Evolutionary conservation across 2,113 vertebrate species (phyloP), one percentile per base, ranked within the genome.

Genomic region (Spea multiplicata): DNA sequence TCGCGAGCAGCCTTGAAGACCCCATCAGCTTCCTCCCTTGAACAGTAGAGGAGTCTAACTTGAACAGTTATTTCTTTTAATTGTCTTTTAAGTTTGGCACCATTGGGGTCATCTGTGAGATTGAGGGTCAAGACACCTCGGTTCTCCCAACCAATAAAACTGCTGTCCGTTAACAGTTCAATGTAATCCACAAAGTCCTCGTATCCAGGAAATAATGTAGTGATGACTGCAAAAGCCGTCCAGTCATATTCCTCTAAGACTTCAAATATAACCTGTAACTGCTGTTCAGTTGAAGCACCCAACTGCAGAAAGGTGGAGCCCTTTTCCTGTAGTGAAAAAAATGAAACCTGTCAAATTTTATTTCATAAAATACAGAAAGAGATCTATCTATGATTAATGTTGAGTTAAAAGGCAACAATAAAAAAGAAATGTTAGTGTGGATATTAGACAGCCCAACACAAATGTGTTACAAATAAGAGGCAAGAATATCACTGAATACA

Each of bases 171-270:
- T 86, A 98, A 87, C 57, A 94, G 94, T 87, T 98, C 96, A 53
- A 97, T 95, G 82, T 95, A 91, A 3, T 92, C 94, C 81, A 97
- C 90, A 71, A 98, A 95, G 64, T 94, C 95, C 86, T 95, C 94
- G 89, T 97, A 94, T 82, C 96, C 96, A 0, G 96, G 96, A 87
- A 95, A 93, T 73, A 94, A 93, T 0, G 96, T 97, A 84, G 92
- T 95, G 85, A 98, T 92, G 30, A 97, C 93, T 0, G 95, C 96
- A 80, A 98, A 98, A 74, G 95, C 82, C 0, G 96, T 98, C 96
- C 96, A 98, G 73, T 98, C 96, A 2, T 98, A 97, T 83, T 97
- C 95, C 85, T 98, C 96, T 86, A 98, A 88, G 85, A 98, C 94
- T 90, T 97, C 95, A 48, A 97, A 97, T 88, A 98, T 96, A 81